A percentile compares a stretch with the other conserved stretches of the same genome.
Evolutionary conservation across 2,113 vertebrate species (phyloP).

Genomic region (Turdus rufiventris): DNA sequence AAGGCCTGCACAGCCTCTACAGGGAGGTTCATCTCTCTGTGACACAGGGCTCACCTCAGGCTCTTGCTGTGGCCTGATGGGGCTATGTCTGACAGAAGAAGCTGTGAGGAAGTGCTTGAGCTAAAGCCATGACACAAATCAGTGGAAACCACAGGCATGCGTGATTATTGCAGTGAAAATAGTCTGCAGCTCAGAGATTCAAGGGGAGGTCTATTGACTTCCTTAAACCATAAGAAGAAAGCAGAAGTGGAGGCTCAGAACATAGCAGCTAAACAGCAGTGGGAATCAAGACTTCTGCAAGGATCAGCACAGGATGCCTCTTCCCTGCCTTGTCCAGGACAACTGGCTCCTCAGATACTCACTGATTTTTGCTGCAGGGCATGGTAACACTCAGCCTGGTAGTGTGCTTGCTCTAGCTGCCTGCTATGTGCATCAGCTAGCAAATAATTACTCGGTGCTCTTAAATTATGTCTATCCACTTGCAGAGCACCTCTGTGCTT

Average conservation of each 20-base stretch:
- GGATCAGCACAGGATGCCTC: background rate
- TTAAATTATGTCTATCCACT: fast-evolving
- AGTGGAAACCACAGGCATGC: background rate
- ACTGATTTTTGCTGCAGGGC: background rate
- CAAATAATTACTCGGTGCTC: background rate
- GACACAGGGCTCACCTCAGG: background rate
- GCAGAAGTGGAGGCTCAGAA: background rate
- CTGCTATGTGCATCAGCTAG: background rate
- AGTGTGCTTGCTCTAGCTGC: background rate
- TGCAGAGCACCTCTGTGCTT: background rate
- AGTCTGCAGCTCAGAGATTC: background rate
- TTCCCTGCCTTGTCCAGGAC: background rate
- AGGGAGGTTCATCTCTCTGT: fast-evolving
- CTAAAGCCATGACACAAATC: background rate
- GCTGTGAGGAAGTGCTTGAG: background rate
- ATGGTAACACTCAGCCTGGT: background rate
- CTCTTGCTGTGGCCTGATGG: background rate
- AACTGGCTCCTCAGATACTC: background rate
- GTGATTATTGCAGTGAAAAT: fast-evolving
- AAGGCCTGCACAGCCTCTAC: background rate
- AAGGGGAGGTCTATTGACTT: background rate
- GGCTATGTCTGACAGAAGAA: background rate
- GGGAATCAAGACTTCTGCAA: background rate
- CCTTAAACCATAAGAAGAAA: background rate
- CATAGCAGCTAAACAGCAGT: background rate